phyloP scores from a whole-genome alignment of 1,140 invertebrate genomes.

The Aplysia californica region DNA sequence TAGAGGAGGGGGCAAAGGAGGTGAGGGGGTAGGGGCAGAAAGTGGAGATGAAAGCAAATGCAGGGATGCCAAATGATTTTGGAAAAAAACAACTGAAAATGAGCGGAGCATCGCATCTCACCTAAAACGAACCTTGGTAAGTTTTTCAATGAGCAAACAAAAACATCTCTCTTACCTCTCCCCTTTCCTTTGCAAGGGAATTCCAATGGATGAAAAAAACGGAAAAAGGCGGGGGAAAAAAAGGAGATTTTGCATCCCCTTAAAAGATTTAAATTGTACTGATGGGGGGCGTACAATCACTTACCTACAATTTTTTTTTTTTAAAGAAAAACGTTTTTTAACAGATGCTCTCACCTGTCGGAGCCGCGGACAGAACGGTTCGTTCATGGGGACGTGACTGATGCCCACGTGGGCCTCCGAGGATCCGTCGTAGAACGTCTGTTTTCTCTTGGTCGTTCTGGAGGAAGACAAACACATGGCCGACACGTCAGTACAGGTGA shows the following conservation, averaged over 20 bases:
- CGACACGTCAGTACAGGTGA: too few relatives aligned
- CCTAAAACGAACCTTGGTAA: not conserved
- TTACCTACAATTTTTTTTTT: not conserved
- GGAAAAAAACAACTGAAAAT: too few relatives aligned
- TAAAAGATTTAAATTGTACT: too few relatives aligned
- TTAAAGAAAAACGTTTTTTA: not conserved
- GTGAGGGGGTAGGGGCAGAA: not conserved
- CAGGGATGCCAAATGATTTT: not conserved
- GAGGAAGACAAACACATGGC: not conserved
- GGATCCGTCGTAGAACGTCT: slow-evolving; percentile 91
- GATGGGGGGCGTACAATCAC: too few relatives aligned
- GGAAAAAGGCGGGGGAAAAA: too few relatives aligned
- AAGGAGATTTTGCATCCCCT: too few relatives aligned
- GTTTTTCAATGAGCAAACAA: not conserved
- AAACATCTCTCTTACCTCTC: too few relatives aligned
- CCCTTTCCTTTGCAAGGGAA: not conserved
- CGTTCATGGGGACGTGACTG: slow-evolving; percentile 92
- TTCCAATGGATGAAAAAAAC: not conserved
- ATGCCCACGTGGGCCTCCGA: slow-evolving; percentile 75
- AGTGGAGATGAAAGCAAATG: not conserved
- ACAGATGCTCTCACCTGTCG: not conserved
- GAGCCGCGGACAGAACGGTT: slow-evolving; percentile 82
- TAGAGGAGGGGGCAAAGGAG: not conserved
- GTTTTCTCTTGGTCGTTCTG: slow-evolving; percentile 72
- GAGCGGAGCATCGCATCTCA: too few relatives aligned